Base-by-base conservation (phyloP, 1,140 invertebrate genomes). In the Octopus sinensis region DNA sequence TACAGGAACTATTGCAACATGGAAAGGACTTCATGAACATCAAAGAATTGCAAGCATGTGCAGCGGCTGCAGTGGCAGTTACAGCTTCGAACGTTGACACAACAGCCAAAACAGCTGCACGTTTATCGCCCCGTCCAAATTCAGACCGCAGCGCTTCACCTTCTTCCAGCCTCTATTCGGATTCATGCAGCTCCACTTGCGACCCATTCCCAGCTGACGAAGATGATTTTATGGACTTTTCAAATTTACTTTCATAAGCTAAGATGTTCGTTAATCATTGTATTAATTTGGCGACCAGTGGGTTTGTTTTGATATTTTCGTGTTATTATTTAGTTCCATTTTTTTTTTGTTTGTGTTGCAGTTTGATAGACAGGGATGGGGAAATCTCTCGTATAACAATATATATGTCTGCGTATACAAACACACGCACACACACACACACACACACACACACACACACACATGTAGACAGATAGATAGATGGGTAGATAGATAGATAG, bases 1-100 rank as follows among this genome's bases (percentile, higher is more conserved):
- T 98, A 76, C 94, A 97, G 88, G 93, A 93, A 85, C 88, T 97
- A 7, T 89, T 98, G 92, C 93, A 56, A 52, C 68, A 73, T 73
- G 95, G 83, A 54, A 56, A 83, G 62, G 83, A 77, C 43, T 77
- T 77, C 76, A 9, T 77, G 6, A 43, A 53, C 30, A 51, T 77
- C 7, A 53, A 7, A 53, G n/a, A 54, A 7, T 4, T n/a, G 30
- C 17, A 54, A n/a, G 79, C 6, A 54, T 23, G 73, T 52, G 79
- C 79, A 17, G 79, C 62, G 12, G 79, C 51, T 4, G 77, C 77
- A 9, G 30, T 17, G 9, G 52, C 54, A n/a, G 77, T n/a, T 10
- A n/a, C 77, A 52, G 77, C 52, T 17, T 53, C n/a, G 9, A 12
- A 23, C 4, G n/a, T 53, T 9, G 51, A 7, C 9, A 13, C 79